A percentile compares a stretch with the other conserved stretches of the same genome.
phyloP scores from a whole-genome alignment of 2,113 vertebrate species.

The Xerus inauris region DNA sequence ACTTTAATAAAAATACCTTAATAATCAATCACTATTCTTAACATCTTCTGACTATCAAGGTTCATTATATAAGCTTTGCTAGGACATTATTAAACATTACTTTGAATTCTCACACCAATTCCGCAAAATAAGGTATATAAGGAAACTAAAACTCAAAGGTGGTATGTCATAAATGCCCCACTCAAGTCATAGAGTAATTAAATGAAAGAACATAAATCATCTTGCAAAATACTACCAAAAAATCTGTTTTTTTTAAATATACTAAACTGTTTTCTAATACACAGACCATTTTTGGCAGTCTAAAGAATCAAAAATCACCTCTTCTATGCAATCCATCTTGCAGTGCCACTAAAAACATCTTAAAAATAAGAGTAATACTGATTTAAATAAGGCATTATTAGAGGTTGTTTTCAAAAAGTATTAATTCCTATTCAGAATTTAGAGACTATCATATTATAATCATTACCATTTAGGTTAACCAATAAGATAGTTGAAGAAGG shows the following conservation, averaged over 20 bases:
- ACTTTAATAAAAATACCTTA: too few relatives aligned
- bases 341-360: background rate
- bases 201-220: background rate
- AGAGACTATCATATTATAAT: background rate
- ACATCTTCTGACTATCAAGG: background rate
- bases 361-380: background rate
- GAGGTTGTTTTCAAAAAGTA: background rate
- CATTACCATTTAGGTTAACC: background rate
- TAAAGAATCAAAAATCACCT: background rate
- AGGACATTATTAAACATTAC: background rate
- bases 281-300: background rate
- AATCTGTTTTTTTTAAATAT: background rate
- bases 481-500: background rate
- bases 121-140: background rate
- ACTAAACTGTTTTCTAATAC: background rate
- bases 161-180: background rate
- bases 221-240: background rate
- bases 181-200: background rate
- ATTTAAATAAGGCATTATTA: background rate
- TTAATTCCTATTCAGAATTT: background rate
- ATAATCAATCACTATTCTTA: background rate
- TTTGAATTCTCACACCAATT: background rate
- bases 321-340: background rate
- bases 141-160: background rate
- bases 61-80: slow-evolving; percentile 7